Evolutionary conservation across 2,888 invertebrate species (phyloP), one percentile per base, ranked within the genome.

Genomic region (Mesoligia furuncula): DNA sequence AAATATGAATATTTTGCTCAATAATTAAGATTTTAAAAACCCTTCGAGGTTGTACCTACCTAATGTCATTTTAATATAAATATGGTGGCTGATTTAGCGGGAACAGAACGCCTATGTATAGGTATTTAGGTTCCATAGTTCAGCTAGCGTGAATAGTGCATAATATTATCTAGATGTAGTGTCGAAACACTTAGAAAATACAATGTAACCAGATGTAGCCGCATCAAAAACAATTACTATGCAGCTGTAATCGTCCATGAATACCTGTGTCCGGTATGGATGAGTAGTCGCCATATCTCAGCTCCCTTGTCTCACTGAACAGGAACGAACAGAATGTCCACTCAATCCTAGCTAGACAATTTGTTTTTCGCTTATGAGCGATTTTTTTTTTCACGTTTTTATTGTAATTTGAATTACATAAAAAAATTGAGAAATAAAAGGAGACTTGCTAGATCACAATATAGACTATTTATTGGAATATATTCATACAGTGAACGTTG

Each of bases 221-320:
- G 24, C 42, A 36, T 80, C n/a, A 13, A 73, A 73, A 54, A 54
- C 69, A 64, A 83, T 83, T 84, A 77, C 61, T 72, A 81, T 73
- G 85, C 85, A 74, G 65, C 62, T 31, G 72, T 84, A 84, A 84
- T 81, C 74, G 77, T 45, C 85, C 51, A 59, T 85, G 83, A 85
- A 74, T 81, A 81, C 83, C 77, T 85, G 85, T 74, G 73, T 85
- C 71, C 77, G 85, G 85, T 48, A 74, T 20, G 85, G 77, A 69
- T 85, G 83, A 84, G 81, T 66, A 69, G 65, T 36, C 59, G 39
- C 61, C 13, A 68, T 62, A 69, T 85, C 85, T 81, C 68, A 54
- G 74, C 65, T 71, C 77, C 74, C 81, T 77, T 72, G 45, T 62
- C 2, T 0, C 57, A 45, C 13, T 27, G 0, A 9, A 54, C 8